Base-by-base conservation (phyloP, 1,140 invertebrate genomes). In the Helicoverpa armigera region DNA sequence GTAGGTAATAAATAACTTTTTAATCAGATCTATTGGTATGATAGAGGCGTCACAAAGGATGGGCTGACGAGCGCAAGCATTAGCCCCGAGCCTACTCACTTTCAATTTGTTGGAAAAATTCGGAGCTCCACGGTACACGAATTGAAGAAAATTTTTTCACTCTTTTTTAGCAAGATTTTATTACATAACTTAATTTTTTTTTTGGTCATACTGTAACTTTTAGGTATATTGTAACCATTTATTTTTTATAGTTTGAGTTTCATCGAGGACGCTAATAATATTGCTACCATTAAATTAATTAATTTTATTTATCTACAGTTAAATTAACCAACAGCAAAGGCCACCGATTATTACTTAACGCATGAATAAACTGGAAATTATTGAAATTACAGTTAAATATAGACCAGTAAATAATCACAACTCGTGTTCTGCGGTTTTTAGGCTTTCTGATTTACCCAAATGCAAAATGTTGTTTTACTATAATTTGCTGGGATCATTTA, bases 71-170 rank as follows among this genome's bases (percentile, higher is more conserved):
- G 18, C 14, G 1, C 2, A 11, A 48, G n/a, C 63, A 16, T 67
- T 67, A 16, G 35, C 5, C 16, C 7, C 16, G 35, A 16, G 63
- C 63, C 63, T 10, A 67, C 63, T 67, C 63, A 18, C n/a, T 10
- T 18, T 3, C 35, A 67, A 67, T 67, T 67, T 48, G 35, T n/a
- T n/a, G 63, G 35, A 67, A 67, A 67, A 67, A 67, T 23, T 48
- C 63, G n/a, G 0, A 10, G 9, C 16, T 16, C n/a, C 29, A 48
- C 63, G 63, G 63, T 31, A 48, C 35, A 12, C 7, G 31, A 67
- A 16, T 35, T 10, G n/a, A 48, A 48, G 63, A 67, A 23, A 0
- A 23, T 23, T 23, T 23, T 23, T 23, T 23, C 2, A 23, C 23
- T 23, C 23, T 23, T 23, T 23, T 23, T 23, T 23, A 23, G 23